Evolutionary conservation across 2,797 vertebrate genomes (phyloP).

Genomic region (Poeciliopsis turneri): DNA sequence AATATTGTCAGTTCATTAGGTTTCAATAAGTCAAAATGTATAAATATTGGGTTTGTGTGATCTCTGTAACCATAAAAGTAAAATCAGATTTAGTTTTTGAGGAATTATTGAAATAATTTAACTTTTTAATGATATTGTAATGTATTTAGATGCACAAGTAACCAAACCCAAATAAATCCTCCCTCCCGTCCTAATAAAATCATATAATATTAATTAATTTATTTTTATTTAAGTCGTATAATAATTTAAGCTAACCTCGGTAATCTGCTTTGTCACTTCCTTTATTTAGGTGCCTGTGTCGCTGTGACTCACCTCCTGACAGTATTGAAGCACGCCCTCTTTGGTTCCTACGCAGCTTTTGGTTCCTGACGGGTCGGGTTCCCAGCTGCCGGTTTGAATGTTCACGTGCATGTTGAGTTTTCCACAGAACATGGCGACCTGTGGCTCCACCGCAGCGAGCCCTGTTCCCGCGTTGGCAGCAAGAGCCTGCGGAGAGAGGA

Average conservation of each 20-base stretch:
- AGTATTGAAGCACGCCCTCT: conserved; percentile 93
- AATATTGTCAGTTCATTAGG: too few species aligned
- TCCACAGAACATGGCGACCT: conserved; percentile 97
- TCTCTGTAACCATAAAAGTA: too few species aligned
- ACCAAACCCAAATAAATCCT: background rate
- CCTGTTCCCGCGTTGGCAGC: conserved; percentile 93
- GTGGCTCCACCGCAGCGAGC: conserved; percentile 93
- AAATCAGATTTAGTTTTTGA: background rate
- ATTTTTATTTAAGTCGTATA: too few species aligned
- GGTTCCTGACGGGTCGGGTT: conserved; percentile 89
- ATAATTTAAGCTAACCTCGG: background rate
- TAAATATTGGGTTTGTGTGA: too few species aligned
- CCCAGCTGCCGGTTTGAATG: conserved; percentile 97
- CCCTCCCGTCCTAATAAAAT: background rate
- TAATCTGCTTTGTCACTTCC: background rate
- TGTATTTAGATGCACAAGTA: background rate
- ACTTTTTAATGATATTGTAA: background rate
- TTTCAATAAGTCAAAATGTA: too few species aligned
- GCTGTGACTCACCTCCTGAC: conserved; percentile 90
- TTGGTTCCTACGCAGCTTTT: conserved; percentile 91
- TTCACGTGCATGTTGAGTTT: conserved; percentile 98
- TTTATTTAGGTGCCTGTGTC: conserved; percentile 2
- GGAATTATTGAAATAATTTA: background rate
- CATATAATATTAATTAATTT: too few species aligned
- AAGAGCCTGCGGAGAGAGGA: conserved; percentile 80